A percentile compares a stretch with the other conserved stretches of the same genome.
Conservation (phyloP, 2,888 invertebrate species). For the Acronicta alni region DNA sequence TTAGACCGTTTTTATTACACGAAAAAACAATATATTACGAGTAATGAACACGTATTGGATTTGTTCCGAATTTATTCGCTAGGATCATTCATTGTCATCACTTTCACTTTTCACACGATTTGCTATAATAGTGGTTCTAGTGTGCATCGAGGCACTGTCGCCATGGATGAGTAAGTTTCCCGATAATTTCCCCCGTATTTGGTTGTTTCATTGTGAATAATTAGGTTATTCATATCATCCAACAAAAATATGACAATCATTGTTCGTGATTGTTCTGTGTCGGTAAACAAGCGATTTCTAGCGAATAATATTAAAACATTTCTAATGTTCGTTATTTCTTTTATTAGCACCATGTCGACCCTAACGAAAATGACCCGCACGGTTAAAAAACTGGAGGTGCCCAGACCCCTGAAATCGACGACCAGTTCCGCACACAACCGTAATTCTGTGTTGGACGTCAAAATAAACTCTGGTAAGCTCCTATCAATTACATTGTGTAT, state of each 20-base stretch:
- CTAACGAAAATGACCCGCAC: conserved; percentile 91
- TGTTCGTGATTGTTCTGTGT: conserved; percentile 58
- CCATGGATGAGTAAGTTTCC: conserved; percentile 88
- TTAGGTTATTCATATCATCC: conserved; percentile 80
- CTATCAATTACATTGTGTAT: conserved; percentile 23
- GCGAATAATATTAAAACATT: conserved; percentile 6
- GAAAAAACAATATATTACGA: conserved; percentile 82
- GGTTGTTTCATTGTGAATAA: conserved; percentile 75
- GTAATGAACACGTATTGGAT: conserved; percentile 89
- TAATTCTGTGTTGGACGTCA: conserved; percentile 86
- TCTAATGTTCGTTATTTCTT: conserved; percentile 48
- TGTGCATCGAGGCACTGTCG: conserved; percentile 79
- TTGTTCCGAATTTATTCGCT: conserved; percentile 88
- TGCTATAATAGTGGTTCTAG: conserved; percentile 80
- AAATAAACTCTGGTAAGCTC: conserved; percentile 87
- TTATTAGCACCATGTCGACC: conserved; percentile 88
- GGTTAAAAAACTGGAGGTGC: conserved; percentile 93
- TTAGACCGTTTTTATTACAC: conserved; percentile 82
- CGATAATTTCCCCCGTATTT: conserved; percentile 69
- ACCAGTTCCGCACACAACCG: conserved; percentile 88
- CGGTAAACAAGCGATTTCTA: conserved; percentile 40
- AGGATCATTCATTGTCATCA: conserved; percentile 88
- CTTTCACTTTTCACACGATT: conserved; percentile 88
- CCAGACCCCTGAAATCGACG: conserved; percentile 92
- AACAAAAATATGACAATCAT: conserved; percentile 74